These are phyloP conservation scores for Pedetes capensis DNA, from an alignment of 2,113 vertebrate species.

Conservation along the genomic window DNA sequence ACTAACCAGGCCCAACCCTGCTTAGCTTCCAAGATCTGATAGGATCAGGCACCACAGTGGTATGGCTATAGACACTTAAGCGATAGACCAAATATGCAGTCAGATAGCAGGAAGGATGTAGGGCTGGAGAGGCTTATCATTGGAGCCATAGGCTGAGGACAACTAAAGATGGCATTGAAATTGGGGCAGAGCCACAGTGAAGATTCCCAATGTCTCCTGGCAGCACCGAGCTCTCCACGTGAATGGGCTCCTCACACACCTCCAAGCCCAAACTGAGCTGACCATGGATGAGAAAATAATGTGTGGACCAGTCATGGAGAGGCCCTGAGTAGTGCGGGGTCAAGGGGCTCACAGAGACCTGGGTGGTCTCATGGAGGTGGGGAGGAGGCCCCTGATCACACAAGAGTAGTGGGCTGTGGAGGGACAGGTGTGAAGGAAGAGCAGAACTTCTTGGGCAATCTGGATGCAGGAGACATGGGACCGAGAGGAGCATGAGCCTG, in stretches of 20 bases:
- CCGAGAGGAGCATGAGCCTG: accelerated
- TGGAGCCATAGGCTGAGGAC: neutral
- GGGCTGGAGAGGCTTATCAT: accelerated
- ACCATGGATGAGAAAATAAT: neutral
- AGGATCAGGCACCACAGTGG: no score
- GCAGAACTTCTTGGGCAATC: neutral
- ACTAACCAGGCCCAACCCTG: no score
- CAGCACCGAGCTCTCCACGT: neutral
- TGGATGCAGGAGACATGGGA: accelerated
- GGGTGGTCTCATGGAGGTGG: neutral
- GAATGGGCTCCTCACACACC: neutral
- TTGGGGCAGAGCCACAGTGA: neutral
- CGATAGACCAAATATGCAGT: no score
- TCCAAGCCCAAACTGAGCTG: neutral
- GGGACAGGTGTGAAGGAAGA: neutral
- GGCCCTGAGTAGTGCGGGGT: neutral
- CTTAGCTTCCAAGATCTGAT: no score
- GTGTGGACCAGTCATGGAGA: no score
- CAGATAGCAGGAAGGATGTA: neutral
- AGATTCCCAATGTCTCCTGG: neutral
- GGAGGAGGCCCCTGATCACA: accelerated
- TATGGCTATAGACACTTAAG: no score
- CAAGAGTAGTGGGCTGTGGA: accelerated
- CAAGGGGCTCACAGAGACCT: neutral
- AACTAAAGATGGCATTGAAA: neutral